Base-by-base conservation (phyloP, 1,140 invertebrate genomes). In the Riptortus pedestris region DNA sequence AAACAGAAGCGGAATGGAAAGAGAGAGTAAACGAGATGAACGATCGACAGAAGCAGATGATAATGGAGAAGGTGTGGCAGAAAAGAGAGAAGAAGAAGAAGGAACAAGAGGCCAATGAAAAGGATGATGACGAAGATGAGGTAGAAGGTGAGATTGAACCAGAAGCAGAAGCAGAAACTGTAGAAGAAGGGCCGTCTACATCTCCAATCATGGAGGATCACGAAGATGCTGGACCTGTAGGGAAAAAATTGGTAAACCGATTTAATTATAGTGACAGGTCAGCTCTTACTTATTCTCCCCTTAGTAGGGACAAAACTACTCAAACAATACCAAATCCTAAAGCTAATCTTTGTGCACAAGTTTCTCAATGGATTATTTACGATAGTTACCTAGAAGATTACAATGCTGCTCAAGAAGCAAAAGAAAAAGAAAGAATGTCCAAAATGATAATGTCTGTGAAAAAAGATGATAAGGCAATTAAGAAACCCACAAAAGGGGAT, bases 251-350 rank as follows among this genome's bases (percentile, higher is more conserved):
- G 26, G 88, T 89, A 11, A 96, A 96, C 78, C 90, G 94, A 74
- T 96, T 96, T 68, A 96, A 96, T 74, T 96, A 86, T 74, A 93
- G 90, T 71, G 93, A 96, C 73, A 78, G 93, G 70, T 91, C 88
- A 51, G 86, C 90, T 0, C 81, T 94, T 16, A 94, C 92, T 0
- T 89, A 86, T 70, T 82, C 83, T 66, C 86, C 86, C 76, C 84
- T 87, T n/a, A 80, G 79, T 71, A 78, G 88, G 70, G 66, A 70
- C 33, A 66, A 67, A 22, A 63, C 52, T 24, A 91, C 88, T 2
- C 90, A 94, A 78, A 95, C 93, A 0, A 81, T 89, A 64, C 91
- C 92, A 22, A 91, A 93, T 26, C 87, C 90, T 1, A 80, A 86
- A 70, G 84, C 82, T 0, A 83, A 80, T 57, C 93, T 85, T 71